Conservation (phyloP, 2,888 invertebrate genomes). For the Xestobium rufovillosum region DNA sequence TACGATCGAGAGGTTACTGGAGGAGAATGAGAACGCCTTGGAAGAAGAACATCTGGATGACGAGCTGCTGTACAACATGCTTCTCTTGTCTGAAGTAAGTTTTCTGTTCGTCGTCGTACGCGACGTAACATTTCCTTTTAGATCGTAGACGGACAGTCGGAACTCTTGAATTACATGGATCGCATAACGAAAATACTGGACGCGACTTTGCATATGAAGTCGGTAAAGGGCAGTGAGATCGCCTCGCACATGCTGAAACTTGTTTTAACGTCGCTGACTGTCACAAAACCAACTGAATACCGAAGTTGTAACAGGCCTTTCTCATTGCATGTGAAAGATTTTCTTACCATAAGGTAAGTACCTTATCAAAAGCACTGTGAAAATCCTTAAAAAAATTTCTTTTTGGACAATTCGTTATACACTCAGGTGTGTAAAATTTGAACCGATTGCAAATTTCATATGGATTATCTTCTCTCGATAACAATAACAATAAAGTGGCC, state of each 20-base stretch:
- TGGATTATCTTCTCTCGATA: too few species aligned
- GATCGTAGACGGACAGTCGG: conserved; percentile 57
- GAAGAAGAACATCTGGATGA: conserved; percentile 72
- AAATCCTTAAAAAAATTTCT: too few species aligned
- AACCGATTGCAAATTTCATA: too few species aligned
- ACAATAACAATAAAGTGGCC: too few species aligned
- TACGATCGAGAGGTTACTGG: conserved; percentile 53
- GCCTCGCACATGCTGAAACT: conserved; percentile 56
- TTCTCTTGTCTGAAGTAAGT: conserved; percentile 60
- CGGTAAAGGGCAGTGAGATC: conserved; percentile 57
- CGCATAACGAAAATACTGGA: conserved; percentile 60
- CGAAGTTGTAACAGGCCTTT: conserved; percentile 54
- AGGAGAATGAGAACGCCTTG: conserved; percentile 57
- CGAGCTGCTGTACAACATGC: conserved; percentile 68
- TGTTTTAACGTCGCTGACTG: conserved; percentile 53
- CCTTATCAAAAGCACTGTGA: conserved; percentile 3
- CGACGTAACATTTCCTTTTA: conserved; percentile 35
- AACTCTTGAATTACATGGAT: conserved; percentile 58
- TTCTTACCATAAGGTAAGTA: conserved; percentile 57
- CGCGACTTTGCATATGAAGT: conserved; percentile 59
- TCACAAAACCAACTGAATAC: conserved; percentile 55
- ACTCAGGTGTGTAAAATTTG: too few species aligned
- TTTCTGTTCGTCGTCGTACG: too few species aligned
- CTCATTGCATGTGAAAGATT: conserved; percentile 57
- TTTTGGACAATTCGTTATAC: too few species aligned